These are phyloP conservation scores for Drosophila affinis DNA, from an alignment of 2,888 invertebrate species.

Conservation along the genomic window DNA sequence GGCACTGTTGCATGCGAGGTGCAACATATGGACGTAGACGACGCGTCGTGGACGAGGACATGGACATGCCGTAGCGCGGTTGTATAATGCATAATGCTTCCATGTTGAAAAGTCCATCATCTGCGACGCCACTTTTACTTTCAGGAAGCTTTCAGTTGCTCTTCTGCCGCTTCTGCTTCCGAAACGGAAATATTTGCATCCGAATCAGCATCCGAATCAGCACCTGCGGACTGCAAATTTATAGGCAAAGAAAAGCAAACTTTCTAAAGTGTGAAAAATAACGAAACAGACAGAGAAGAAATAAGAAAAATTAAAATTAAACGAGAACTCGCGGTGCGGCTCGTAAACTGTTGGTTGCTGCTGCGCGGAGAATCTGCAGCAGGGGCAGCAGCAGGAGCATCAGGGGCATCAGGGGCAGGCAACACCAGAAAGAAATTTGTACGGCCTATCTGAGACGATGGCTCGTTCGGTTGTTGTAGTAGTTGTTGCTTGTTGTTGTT, in stretches of 20 bases:
- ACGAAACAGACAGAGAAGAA: constrained; percentile 29
- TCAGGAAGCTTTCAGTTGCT: constrained; percentile 15
- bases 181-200: background rate
- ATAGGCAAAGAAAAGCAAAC: constrained; percentile 40
- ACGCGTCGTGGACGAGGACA: too few relatives aligned
- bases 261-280: constrained; percentile 60
- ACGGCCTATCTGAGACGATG: constrained; percentile 60
- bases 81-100: too few relatives aligned
- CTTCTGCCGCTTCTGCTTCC: too few relatives aligned
- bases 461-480: constrained; percentile 10
- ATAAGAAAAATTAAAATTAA: constrained; percentile 51
- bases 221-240: background rate
- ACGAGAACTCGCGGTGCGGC: constrained; percentile 39
- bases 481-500: constrained; percentile 29
- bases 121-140: constrained; percentile 21
- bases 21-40: background rate
- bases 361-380: constrained; percentile 58
- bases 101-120: background rate
- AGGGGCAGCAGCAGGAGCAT: too few relatives aligned
- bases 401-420: constrained; percentile 1
- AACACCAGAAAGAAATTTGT: constrained; percentile 58
- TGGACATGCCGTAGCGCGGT: background rate
- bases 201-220: too few relatives aligned
- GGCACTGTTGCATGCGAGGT: too few relatives aligned
- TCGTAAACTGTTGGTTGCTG: background rate